phyloP scores from a whole-genome alignment of 2,888 invertebrate species.

The Bruchidius siliquastri region DNA sequence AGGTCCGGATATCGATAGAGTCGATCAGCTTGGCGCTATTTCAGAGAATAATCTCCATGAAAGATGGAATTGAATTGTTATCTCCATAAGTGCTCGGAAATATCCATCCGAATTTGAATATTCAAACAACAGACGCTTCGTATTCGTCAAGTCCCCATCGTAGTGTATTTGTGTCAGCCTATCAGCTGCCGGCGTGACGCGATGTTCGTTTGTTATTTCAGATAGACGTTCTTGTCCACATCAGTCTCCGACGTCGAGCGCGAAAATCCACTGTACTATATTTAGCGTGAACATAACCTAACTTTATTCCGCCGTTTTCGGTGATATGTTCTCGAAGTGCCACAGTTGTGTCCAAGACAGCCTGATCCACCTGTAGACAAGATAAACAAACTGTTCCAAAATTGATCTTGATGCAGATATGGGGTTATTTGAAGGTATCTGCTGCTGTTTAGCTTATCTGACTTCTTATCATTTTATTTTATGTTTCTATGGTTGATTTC shows the following conservation, averaged over 20 bases:
- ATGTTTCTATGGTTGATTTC: not conserved
- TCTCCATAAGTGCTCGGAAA: not conserved
- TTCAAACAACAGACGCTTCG: not conserved
- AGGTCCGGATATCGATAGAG: too few relatives aligned
- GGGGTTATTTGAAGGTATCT: slow-evolving; percentile 42
- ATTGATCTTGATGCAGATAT: slow-evolving; percentile 29
- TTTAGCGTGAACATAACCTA: not conserved
- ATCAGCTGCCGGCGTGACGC: not conserved
- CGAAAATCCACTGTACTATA: not conserved
- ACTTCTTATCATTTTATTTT: slow-evolving; percentile 5
- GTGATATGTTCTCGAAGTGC: not conserved
- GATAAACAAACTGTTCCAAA: slow-evolving; percentile 9
- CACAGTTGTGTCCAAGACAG: not conserved
- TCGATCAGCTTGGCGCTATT: too few relatives aligned
- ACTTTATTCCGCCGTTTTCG: not conserved
- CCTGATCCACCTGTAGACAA: not conserved
- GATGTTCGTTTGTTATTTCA: not conserved
- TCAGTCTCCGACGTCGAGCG: not conserved
- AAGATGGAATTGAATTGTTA: not conserved
- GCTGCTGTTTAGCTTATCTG: slow-evolving; percentile 20
- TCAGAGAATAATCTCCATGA: not conserved
- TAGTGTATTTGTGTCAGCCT: not conserved
- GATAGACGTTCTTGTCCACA: not conserved
- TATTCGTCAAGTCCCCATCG: not conserved
- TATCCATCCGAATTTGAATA: not conserved